phyloP scores from a whole-genome alignment of 2,113 vertebrate genomes.

The Myotis yumanensis region DNA sequence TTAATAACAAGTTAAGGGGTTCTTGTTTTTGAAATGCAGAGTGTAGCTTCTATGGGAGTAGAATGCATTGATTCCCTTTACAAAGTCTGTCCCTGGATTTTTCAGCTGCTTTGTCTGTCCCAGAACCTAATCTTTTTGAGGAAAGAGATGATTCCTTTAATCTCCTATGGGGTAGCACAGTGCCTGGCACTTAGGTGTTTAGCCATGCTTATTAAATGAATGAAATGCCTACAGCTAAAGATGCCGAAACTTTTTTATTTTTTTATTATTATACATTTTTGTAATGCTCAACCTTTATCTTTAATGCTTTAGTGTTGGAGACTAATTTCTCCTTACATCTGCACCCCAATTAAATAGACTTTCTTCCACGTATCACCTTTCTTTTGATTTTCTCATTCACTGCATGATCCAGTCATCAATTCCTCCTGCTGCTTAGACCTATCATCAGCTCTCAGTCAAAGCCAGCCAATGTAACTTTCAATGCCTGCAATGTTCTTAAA shows the following conservation, averaged over 20 bases:
- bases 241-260: background rate
- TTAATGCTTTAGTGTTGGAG: constrained; percentile 33
- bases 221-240: background rate
- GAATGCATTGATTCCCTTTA: background rate
- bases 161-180: background rate
- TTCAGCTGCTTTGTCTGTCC: background rate
- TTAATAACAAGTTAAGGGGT: background rate
- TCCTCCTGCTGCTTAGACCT: background rate
- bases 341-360: background rate
- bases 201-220: background rate
- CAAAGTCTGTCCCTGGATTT: background rate
- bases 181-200: background rate
- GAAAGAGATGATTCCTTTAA: background rate
- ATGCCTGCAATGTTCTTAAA: background rate
- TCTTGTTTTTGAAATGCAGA: background rate
- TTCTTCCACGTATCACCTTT: background rate
- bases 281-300: background rate
- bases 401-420: fast-evolving
- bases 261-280: background rate
- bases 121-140: background rate
- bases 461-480: background rate
- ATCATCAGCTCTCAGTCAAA: constrained; percentile 4
- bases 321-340: background rate
- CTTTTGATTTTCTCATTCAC: constrained; percentile 45
- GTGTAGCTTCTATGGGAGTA: background rate